Evolutionary conservation across 1,140 invertebrate species (phyloP).

Genomic region (Diorhabda carinulata): DNA sequence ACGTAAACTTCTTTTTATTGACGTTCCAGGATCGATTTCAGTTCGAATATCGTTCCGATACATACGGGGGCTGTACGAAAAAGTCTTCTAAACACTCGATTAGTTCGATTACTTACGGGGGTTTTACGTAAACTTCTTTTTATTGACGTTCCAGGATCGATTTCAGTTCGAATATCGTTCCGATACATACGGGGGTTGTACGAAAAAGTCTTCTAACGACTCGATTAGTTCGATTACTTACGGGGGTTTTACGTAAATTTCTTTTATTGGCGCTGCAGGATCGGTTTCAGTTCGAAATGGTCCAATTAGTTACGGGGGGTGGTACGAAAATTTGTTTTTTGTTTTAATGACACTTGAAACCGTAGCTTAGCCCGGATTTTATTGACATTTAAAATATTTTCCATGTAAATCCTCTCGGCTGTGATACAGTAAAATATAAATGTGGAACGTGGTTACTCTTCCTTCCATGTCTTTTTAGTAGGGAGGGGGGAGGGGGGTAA

Average conservation of each 20-base stretch:
- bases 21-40: too few relatives aligned
- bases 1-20: too few relatives aligned
- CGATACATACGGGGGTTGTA: background rate
- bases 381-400: constrained; percentile 26
- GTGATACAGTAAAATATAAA: constrained; percentile 48
- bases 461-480: constrained; percentile 39
- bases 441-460: constrained; percentile 43
- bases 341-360: background rate
- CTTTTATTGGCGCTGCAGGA: background rate
- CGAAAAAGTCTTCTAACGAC: too few relatives aligned
- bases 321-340: background rate
- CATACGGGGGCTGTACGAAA: too few relatives aligned
- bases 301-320: background rate
- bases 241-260: background rate
- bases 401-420: constrained; percentile 49
- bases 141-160: background rate
- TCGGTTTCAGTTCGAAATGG: background rate
- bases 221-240: background rate
- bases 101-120: background rate
- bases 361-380: background rate
- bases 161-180: background rate
- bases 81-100: background rate
- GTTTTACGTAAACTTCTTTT: background rate
- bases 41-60: too few relatives aligned
- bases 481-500: background rate